These are phyloP conservation scores for Apolygus lucorum DNA, from an alignment of 1,140 invertebrate genomes.

Conservation along the genomic window DNA sequence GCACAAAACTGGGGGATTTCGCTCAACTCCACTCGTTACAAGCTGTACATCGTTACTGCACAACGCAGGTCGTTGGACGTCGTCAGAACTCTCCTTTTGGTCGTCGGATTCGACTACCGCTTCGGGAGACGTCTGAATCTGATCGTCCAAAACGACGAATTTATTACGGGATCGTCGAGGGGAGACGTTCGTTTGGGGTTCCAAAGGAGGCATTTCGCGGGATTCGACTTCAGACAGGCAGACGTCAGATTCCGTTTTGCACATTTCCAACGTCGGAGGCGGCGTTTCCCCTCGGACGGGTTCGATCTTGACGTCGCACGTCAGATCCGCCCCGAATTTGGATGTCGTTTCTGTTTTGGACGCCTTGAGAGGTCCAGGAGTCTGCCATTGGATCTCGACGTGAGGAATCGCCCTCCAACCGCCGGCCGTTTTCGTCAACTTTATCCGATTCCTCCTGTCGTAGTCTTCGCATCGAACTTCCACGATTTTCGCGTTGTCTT, in stretches of 20 bases:
- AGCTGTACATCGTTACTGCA: too few relatives aligned
- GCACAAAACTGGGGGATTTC: too few relatives aligned
- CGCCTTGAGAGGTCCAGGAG: background rate
- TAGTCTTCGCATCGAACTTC: constrained; percentile 77
- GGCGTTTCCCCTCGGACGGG: background rate
- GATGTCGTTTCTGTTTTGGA: background rate
- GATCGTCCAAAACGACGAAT: too few relatives aligned
- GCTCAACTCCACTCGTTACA: too few relatives aligned
- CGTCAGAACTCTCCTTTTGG: too few relatives aligned
- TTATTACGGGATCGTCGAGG: too few relatives aligned
- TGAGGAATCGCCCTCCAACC: constrained; percentile 71
- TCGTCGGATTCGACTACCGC: too few relatives aligned
- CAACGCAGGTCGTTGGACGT: too few relatives aligned
- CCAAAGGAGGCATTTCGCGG: background rate
- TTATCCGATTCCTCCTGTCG: constrained; percentile 69
- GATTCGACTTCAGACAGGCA: background rate
- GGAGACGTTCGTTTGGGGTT: background rate
- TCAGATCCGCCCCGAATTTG: background rate
- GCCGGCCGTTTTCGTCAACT: constrained; percentile 63
- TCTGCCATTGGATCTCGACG: constrained; percentile 32
- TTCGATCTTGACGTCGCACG: too few relatives aligned
- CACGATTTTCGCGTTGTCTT: constrained; percentile 63
- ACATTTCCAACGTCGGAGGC: background rate
- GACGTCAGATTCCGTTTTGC: background rate
- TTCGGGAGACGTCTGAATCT: too few relatives aligned